These are phyloP conservation scores for Darevskia mixta DNA, from an alignment of 2,797 vertebrate species.

Conservation along the genomic window DNA sequence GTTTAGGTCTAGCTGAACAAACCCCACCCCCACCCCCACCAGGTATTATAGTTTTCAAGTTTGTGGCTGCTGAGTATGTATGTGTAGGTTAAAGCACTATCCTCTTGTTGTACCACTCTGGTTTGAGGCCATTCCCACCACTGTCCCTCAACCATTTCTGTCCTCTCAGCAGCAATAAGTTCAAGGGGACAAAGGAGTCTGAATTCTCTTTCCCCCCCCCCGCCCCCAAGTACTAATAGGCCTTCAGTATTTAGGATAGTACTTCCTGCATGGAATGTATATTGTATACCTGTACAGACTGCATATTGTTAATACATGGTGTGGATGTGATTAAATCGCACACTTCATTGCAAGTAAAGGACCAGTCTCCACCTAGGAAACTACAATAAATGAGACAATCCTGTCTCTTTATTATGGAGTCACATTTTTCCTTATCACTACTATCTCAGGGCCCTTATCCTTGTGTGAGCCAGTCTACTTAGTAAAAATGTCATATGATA, in stretches of 20 bases:
- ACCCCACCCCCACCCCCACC: background rate
- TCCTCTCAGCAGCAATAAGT: background rate
- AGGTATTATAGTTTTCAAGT: background rate
- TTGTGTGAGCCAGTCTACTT: background rate
- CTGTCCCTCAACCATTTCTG: background rate
- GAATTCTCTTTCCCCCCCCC: background rate
- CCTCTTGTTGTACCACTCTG: constrained; percentile 21
- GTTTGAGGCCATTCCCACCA: background rate
- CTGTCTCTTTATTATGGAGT: background rate
- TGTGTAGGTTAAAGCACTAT: constrained; percentile 4
- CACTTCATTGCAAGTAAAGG: background rate
- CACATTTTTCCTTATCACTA: background rate
- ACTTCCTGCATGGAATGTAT: background rate
- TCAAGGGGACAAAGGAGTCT: background rate
- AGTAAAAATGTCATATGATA: background rate
- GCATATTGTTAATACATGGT: background rate
- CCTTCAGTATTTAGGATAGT: background rate
- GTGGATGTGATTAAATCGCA: background rate
- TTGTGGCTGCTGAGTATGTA: background rate
- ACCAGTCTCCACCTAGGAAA: background rate
- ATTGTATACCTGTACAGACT: background rate
- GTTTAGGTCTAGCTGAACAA: background rate
- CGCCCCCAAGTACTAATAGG: too few species aligned
- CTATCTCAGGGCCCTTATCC: background rate
- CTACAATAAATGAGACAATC: background rate